Percentiles rank a stretch among this genome's conserved stretches.
Evolutionary conservation across 2,797 vertebrate species (phyloP).

Genomic region (Huso huso): DNA sequence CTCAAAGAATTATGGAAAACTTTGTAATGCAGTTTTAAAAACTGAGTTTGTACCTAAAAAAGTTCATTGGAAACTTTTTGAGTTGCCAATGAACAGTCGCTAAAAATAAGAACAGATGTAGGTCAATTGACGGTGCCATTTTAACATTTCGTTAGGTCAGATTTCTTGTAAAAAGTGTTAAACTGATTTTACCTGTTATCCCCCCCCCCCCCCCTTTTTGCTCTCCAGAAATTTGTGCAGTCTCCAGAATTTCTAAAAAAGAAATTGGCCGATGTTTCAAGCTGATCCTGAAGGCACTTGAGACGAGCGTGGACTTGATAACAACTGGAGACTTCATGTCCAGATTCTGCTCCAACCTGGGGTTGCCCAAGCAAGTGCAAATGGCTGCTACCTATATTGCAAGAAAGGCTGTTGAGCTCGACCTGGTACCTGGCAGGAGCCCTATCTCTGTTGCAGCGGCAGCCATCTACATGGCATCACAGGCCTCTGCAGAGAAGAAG

Average conservation of each 20-base stretch:
- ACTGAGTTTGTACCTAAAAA: no score
- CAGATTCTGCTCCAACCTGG: slow-evolving; percentile 87
- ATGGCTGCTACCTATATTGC: slow-evolving; percentile 96
- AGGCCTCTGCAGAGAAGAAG: slow-evolving; percentile 94
- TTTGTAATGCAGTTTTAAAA: background rate
- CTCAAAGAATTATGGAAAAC: no score
- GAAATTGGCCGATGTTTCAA: slow-evolving; percentile 97
- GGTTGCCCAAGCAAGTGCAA: slow-evolving; percentile 93
- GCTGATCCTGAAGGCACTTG: slow-evolving; percentile 86
- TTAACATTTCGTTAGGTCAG: no score
- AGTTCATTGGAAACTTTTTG: no score
- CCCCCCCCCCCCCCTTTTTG: background rate
- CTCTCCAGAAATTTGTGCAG: slow-evolving; percentile 88
- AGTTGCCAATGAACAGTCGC: no score
- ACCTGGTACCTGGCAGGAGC: slow-evolving; percentile 92
- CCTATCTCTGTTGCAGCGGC: slow-evolving; percentile 96
- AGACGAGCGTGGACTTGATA: slow-evolving; percentile 97
- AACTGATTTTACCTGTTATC: no score
- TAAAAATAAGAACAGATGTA: no score
- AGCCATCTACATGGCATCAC: slow-evolving; percentile 98
- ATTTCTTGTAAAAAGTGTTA: no score
- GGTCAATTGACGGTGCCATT: no score
- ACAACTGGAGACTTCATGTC: slow-evolving; percentile 99
- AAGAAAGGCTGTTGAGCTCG: slow-evolving; percentile 88
- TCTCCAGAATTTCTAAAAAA: slow-evolving; percentile 97